These are phyloP conservation scores for Microplitis deprimator DNA, from an alignment of 2,888 invertebrate genomes.

Conservation along the genomic window DNA sequence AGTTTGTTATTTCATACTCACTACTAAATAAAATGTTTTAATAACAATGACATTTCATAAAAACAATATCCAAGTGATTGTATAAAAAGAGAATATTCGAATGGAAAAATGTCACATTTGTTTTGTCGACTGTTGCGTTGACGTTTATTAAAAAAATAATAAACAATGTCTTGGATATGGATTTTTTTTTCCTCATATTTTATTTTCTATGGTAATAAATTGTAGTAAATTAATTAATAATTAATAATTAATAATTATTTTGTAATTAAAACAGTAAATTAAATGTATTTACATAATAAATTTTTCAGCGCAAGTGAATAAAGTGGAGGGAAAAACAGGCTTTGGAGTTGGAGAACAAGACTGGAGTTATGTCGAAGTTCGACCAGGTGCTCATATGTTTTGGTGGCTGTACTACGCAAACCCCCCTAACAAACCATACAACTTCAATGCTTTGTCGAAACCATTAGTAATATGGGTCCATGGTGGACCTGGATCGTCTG, in stretches of 20 bases:
- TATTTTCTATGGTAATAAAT: not conserved
- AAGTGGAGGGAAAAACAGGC: conserved; percentile 52
- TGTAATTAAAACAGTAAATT: not conserved
- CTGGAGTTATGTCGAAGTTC: conserved; percentile 82
- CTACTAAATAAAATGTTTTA: no score
- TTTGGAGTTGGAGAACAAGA: conserved; percentile 80
- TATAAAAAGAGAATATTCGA: not conserved
- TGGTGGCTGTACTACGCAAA: conserved; percentile 85
- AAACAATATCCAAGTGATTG: not conserved
- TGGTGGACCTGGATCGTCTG: conserved; percentile 89
- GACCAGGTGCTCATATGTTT: conserved; percentile 85
- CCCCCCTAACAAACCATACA: conserved; percentile 75
- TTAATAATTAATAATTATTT: not conserved
- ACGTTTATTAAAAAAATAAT: not conserved
- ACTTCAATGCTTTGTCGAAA: conserved; percentile 74
- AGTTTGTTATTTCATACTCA: no score
- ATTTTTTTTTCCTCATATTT: not conserved
- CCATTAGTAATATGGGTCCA: conserved; percentile 91
- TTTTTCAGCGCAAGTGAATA: not conserved
- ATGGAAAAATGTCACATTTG: not conserved
- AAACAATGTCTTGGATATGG: not conserved
- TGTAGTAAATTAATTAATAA: not conserved
- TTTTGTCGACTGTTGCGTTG: not conserved
- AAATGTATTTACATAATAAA: not conserved
- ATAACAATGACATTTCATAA: not conserved